These are phyloP conservation scores for Steromphala cineraria DNA, from an alignment of 2,888 invertebrate species.

Conservation along the genomic window DNA sequence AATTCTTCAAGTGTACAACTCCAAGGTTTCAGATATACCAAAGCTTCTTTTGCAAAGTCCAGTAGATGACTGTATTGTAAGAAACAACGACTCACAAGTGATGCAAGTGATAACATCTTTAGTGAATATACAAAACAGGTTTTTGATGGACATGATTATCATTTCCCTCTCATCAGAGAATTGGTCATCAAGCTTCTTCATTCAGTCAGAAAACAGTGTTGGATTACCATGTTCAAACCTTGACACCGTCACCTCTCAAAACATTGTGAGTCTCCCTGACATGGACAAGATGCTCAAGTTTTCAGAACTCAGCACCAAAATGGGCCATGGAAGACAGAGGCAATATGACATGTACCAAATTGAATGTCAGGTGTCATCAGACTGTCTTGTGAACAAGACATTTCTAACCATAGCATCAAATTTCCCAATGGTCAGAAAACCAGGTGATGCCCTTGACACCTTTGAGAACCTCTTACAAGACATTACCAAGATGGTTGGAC, in stretches of 20 bases:
- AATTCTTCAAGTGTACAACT: background rate
- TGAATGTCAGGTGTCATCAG: background rate
- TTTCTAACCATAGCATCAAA: background rate
- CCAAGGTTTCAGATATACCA: background rate
- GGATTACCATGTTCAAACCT: background rate
- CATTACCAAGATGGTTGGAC: background rate
- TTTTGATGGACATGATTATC: background rate
- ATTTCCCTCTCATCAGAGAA: background rate
- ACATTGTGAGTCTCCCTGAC: background rate
- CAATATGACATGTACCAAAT: constrained; percentile 22
- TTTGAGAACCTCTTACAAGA: background rate
- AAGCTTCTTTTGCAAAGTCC: background rate
- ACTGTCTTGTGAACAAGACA: constrained; percentile 12
- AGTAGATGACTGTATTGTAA: background rate
- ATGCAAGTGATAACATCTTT: background rate
- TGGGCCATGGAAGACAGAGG: constrained; percentile 8
- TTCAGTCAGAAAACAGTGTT: background rate
- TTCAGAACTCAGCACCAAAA: background rate
- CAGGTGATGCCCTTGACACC: background rate
- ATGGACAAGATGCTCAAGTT: constrained; percentile 3
- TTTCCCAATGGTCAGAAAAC: background rate
- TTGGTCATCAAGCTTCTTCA: constrained; percentile 1
- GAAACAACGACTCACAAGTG: background rate
- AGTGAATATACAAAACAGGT: constrained; percentile 10
- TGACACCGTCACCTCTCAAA: background rate